Base-by-base conservation (phyloP, 1,140 invertebrate genomes). In the Ceratosolen fusciceps region DNA sequence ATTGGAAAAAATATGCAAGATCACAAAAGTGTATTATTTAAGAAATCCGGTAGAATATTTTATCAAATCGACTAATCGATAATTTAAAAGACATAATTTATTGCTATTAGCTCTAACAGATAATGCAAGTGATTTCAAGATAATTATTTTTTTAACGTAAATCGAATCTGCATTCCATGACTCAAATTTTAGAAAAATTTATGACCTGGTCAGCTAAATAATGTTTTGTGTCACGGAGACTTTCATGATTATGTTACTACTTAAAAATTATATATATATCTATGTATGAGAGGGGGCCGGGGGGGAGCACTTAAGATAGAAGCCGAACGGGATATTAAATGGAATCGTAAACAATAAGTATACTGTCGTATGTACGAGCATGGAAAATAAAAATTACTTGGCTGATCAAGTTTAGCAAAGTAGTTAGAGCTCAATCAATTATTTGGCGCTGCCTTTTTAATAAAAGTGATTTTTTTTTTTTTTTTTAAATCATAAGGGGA, bases 151-250 rank as follows among this genome's bases (percentile, higher is more conserved):
- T 52, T 52, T 14, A 4, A 52, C 12, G 49, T 3, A 19, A 47
- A 47, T 31, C 68, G 26, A n/a, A 31, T 8, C 70, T 56, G 71
- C 52, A 56, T 73, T 73, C 52, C 47, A 16, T 26, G n/a, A 19
- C 10, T 19, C 47, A 72, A 19, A 8, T 34, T 72, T 72, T 34
- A 26, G 29, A 31, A 52, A 54, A 67, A 43, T n/a, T 39, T 67
- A 29, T 24, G n/a, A 1, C 39, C 31, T 24, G 26, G 8, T 26
- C n/a, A 10, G 65, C 24, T 21, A 21, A 24, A 67, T 43, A 34
- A 37, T 24, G 34, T 10, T 67, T 67, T 67, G 24, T 16, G 10
- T 67, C 21, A 24, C 65, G 1, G 2, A 37, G 65, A 43, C n/a
- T 67, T 67, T 43, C 34, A 43, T 9, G 37, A 67, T 24, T 24